Evolutionary conservation across 2,113 vertebrate species (phyloP), one percentile per base, ranked within the genome.

Genomic region (Saimiri boliviensis): DNA sequence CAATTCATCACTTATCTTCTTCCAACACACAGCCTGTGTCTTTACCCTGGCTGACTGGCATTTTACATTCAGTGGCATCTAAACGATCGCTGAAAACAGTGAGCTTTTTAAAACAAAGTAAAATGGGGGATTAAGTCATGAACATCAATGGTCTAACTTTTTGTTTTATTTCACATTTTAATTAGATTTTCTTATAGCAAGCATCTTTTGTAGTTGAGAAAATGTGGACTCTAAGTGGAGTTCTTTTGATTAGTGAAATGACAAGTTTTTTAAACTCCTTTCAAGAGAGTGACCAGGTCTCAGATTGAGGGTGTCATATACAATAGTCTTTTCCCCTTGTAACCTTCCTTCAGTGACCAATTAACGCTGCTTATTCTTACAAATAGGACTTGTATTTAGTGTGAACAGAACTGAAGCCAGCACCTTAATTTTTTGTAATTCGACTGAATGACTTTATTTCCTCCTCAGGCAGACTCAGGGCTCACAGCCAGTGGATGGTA

Each of bases 381-480:
- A 84, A 87, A 58, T 40, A 97, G 77, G 90, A 97, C 90, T 82
- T 11, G 47, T 54, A 79, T 60, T 89, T 80, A 90, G 42, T 73
- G 89, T 90, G 94, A 96, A 68, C 42, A 92, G 85, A 81, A 91
- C 66, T 71, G 52, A 96, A 90, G 95, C 81, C 95, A 96, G 70
- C 84, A 92, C 92, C 93, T 95, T 97, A 82, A 95, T 95, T 90
- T 96, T 71, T 79, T 82, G 87, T 90, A 95, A 92, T 93, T 94
- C 81, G 89, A 86, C 49, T 91, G 96, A 96, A 90, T 95, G 90
- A 85, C 92, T 97, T 97, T 89, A 81, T 91, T 94, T 97, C 68
- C 77, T 96, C 27, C 84, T 58, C 52, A 90, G 66, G 58, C 81
- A 88, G 80, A 93, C 47, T 81, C 3, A 4, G 76, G 86, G 71